Evolutionary conservation across 2,113 vertebrate genomes (phyloP), one percentile per base, ranked within the genome.

Genomic region (Antigone vipio): DNA sequence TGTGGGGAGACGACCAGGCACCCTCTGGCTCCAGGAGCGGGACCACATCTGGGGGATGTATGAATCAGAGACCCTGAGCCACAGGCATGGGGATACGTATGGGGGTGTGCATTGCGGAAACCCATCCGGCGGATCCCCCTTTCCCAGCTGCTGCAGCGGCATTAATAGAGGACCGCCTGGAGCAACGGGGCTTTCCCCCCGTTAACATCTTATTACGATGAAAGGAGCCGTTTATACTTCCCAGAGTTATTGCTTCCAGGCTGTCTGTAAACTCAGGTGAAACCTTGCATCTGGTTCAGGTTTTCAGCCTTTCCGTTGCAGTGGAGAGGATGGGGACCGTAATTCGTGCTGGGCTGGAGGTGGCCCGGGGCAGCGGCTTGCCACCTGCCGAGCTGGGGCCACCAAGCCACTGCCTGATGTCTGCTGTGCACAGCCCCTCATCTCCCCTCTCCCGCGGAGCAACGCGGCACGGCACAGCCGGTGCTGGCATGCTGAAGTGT

Each of bases 201-300:
- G 23, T 96, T 97, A 97, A 95, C 92, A 89, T 93, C 91, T 82
- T 62, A 62, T 94, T 96, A 93, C 0, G 84, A 96, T 91, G 94
- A 97, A 95, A 96, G 84, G 69, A 35, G 6, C 53, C 47, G 66
- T 92, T 88, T 79, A 44, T 89, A 59, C 94, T 91, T 93, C 86
- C 55, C 50, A 7, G 69, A 96, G 84, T 95, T 95, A 96, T 59
- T 93, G 84, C 89, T 96, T 96, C 96, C 94, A 95, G 95, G 53
- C 91, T 87, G 69, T 35, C 96, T 89, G 91, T 92, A 88, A 95
- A 85, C 62, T 73, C 92, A 91, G 94, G 91, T 87, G 92, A 87
- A 87, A 59, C 55, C 34, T 4, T 8, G 68, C 92, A 95, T 91
- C 95, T 96, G 91, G 92, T 95, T 96, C 76, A 42, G 74, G 66